Percentiles rank a stretch among this genome's conserved stretches.
These are phyloP conservation scores for Cyanistes caeruleus DNA, from an alignment of 2,113 vertebrate genomes.

Conservation along the genomic window DNA sequence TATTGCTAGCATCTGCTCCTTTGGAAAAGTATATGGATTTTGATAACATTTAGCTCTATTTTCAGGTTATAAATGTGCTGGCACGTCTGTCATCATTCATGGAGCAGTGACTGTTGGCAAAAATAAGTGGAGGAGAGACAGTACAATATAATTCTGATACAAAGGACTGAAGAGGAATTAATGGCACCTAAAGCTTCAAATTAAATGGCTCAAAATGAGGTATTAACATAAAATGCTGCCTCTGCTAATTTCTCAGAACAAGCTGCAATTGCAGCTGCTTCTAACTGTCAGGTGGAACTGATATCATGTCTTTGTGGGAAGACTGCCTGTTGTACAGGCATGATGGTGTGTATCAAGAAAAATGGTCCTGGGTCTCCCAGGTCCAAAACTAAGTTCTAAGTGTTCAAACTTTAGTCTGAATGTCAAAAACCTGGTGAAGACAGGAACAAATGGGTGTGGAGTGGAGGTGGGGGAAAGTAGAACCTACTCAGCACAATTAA, in stretches of 20 bases:
- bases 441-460: background rate
- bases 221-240: constrained; percentile 7
- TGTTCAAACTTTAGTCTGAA: background rate
- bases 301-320: background rate
- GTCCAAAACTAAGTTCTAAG: background rate
- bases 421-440: background rate
- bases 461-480: fast-evolving
- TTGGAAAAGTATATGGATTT: background rate
- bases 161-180: constrained; percentile 16
- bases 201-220: constrained; percentile 18
- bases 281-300: background rate
- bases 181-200: constrained; percentile 13
- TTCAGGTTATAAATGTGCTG: constrained; percentile 4
- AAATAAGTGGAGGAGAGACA: constrained; percentile 1
- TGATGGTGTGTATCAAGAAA: background rate
- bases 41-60: background rate
- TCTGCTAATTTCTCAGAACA: background rate
- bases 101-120: background rate
- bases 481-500: background rate
- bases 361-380: background rate
- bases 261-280: background rate
- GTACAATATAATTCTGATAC: constrained; percentile 2
- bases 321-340: background rate
- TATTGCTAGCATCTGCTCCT: background rate
- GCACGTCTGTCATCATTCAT: background rate